These are phyloP conservation scores for Malurus splendens DNA, from an alignment of 2,797 vertebrate species.

Conservation along the genomic window DNA sequence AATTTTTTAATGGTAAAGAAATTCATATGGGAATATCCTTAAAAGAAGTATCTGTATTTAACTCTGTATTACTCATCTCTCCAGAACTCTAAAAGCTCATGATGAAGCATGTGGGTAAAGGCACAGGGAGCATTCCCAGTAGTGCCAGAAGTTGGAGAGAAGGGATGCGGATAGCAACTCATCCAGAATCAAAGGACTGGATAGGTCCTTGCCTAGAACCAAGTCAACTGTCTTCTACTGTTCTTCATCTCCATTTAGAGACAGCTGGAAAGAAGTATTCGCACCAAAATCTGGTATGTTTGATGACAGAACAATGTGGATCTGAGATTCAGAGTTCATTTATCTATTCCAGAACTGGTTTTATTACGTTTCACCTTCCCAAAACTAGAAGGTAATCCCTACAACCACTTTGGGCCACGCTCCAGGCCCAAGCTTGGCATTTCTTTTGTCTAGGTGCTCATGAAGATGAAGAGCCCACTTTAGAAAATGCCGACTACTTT, in stretches of 20 bases:
- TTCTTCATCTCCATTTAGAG: background rate
- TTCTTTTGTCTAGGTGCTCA: background rate
- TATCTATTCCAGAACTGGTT: background rate
- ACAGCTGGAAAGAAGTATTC: background rate
- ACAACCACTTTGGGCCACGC: background rate
- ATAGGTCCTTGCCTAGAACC: background rate
- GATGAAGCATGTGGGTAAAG: background rate
- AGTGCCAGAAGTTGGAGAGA: background rate
- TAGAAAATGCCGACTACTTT: background rate
- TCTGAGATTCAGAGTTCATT: background rate
- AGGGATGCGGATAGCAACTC: fast-evolving
- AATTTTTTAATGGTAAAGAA: background rate
- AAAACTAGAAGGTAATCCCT: background rate
- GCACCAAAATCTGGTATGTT: background rate
- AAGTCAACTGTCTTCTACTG: background rate
- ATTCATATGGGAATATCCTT: background rate
- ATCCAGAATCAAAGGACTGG: background rate
- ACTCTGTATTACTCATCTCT: background rate
- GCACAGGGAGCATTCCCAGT: background rate
- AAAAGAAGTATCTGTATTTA: background rate
- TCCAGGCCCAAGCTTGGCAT: background rate
- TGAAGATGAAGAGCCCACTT: background rate
- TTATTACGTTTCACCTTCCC: background rate
- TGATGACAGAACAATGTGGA: background rate
- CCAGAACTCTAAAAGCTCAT: background rate